Percentiles rank a stretch among this genome's conserved stretches.
These are phyloP conservation scores for Oligia strigilis DNA, from an alignment of 2,888 invertebrate species.

Conservation along the genomic window DNA sequence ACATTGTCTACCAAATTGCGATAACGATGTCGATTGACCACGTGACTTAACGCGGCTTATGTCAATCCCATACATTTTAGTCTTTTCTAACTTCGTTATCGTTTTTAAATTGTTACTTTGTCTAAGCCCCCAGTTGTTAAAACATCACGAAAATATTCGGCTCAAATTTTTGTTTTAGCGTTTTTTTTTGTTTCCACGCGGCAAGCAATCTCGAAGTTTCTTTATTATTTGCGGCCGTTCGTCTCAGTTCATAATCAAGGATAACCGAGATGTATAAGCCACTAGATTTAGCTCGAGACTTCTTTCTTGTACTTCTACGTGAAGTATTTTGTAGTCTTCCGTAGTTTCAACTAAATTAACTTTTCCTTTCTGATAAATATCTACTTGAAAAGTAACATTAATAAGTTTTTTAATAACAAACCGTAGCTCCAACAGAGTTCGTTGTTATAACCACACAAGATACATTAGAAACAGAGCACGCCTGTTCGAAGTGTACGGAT, in stretches of 20 bases:
- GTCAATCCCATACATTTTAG: no score
- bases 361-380: constrained; percentile 43
- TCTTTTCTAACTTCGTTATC: no score
- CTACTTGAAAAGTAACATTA: constrained; percentile 32
- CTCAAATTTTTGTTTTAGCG: constrained; percentile 36
- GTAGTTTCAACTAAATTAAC: constrained; percentile 42
- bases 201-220: constrained; percentile 48
- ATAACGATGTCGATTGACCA: no score
- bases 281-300: constrained; percentile 37
- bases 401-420: constrained; percentile 52
- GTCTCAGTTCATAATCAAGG: constrained; percentile 45
- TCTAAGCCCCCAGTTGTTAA: no score
- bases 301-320: constrained; percentile 20
- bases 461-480: constrained; percentile 70
- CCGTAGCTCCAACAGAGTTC: constrained; percentile 21
- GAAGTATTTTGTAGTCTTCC: constrained; percentile 24
- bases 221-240: constrained; percentile 37
- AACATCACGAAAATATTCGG: constrained; percentile 60
- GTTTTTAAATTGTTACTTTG: no score
- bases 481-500: constrained; percentile 77
- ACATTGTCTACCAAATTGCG: no score
- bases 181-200: constrained; percentile 32
- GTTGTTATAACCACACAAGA: constrained; percentile 53
- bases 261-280: constrained; percentile 44
- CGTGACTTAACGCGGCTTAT: no score